Conservation (phyloP, 2,888 invertebrate species). For the Dioctria rufipes region DNA sequence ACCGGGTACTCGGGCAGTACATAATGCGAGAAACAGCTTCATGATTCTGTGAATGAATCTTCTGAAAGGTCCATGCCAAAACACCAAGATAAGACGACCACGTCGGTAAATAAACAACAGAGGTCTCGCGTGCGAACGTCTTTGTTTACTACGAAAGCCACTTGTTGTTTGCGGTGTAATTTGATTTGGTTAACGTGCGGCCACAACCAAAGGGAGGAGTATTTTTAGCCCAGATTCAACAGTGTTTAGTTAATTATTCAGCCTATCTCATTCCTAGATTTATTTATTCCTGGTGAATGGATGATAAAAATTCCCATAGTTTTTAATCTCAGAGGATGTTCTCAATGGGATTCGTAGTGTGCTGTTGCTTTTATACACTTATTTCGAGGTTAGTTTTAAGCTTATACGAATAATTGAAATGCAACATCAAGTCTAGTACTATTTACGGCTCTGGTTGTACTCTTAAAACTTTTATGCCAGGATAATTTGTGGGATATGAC, state of each 20-base stretch:
- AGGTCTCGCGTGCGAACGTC: conserved; percentile 8
- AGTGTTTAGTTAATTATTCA: neutral
- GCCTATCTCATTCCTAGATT: too few species aligned
- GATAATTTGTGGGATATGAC: too few species aligned
- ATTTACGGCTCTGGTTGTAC: too few species aligned
- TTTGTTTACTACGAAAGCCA: conserved; percentile 40
- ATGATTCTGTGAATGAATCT: conserved; percentile 15
- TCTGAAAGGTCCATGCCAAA: conserved; percentile 19
- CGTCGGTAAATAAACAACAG: conserved; percentile 7
- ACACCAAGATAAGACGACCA: conserved; percentile 5
- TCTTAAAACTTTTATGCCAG: too few species aligned
- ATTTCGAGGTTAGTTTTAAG: too few species aligned
- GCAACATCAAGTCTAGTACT: too few species aligned
- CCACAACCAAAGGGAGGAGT: neutral
- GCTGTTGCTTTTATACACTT: too few species aligned
- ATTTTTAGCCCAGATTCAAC: conserved; percentile 21
- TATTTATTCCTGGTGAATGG: too few species aligned
- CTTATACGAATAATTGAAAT: too few species aligned
- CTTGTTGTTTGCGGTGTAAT: conserved; percentile 34
- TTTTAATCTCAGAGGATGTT: too few species aligned
- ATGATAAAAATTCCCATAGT: too few species aligned
- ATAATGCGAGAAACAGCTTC: neutral
- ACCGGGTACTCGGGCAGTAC: neutral
- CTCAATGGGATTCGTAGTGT: too few species aligned
- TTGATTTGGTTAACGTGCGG: conserved; percentile 23